Conservation (phyloP, 2,888 invertebrate species). For the Callyntrura sp. region DNA sequence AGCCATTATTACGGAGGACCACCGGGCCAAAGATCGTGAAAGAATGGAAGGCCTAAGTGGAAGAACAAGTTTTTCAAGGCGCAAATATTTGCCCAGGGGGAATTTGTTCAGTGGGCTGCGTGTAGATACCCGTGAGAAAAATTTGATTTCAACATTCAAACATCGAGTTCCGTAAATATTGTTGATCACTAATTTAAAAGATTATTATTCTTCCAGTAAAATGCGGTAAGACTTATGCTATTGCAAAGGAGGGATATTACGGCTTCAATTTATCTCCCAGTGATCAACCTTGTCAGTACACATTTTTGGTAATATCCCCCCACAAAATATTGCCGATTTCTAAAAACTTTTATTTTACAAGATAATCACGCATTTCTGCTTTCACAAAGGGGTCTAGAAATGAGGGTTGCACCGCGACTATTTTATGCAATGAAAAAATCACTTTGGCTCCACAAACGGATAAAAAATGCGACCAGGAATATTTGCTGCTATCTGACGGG, state of each 20-base stretch:
- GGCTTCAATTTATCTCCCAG: conserved; percentile 21
- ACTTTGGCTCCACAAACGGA: background rate
- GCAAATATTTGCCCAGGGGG: background rate
- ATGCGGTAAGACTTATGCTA: conserved; percentile 31
- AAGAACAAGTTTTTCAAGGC: background rate
- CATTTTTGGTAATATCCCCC: conserved; percentile 65
- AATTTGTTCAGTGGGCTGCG: background rate
- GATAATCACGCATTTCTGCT: too few species aligned
- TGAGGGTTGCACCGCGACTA: conserved; percentile 21
- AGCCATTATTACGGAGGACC: background rate
- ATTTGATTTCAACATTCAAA: background rate
- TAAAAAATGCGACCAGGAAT: conserved; percentile 32
- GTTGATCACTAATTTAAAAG: background rate
- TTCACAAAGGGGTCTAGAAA: conserved; percentile 46
- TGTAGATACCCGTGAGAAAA: background rate
- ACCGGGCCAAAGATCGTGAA: background rate
- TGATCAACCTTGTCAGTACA: background rate
- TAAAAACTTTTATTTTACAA: background rate
- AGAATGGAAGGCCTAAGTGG: background rate
- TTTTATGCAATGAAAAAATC: conserved; percentile 49
- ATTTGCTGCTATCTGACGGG: conserved; percentile 34
- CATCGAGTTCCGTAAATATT: background rate
- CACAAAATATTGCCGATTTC: too few species aligned
- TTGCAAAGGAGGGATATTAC: conserved; percentile 19
- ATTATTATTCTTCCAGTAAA: conserved; percentile 20